A percentile compares a stretch with the other conserved stretches of the same genome.
These are phyloP conservation scores for Helicoverpa armigera DNA, from an alignment of 1,140 invertebrate genomes.

Conservation along the genomic window DNA sequence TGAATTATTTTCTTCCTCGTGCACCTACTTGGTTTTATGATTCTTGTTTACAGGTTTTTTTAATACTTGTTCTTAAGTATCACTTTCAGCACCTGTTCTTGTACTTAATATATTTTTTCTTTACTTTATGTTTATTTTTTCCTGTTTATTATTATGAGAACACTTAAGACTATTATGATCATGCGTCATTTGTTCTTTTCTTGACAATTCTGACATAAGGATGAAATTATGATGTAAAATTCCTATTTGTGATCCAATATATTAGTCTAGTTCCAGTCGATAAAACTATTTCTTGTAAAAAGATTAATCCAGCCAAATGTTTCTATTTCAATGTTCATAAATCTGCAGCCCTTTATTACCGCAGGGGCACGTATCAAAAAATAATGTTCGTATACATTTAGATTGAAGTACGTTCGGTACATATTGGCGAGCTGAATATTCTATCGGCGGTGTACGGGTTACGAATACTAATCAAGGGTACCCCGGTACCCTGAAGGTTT, in stretches of 20 bases:
- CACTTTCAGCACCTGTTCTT: no score
- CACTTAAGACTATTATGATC: no score
- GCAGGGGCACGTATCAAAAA: conserved; percentile 43
- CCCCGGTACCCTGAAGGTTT: background rate
- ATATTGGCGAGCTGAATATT: conserved; percentile 47
- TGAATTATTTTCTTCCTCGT: conserved; percentile 8
- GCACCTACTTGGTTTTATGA: background rate
- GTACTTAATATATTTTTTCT: background rate
- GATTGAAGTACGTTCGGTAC: conserved; percentile 26
- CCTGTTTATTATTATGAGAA: no score
- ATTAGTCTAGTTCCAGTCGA: no score
- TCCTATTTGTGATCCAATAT: no score
- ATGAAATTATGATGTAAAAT: no score
- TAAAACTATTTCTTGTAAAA: background rate
- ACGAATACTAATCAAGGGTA: conserved; percentile 29
- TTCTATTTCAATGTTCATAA: conserved; percentile 30
- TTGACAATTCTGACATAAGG: no score
- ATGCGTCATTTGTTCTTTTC: no score
- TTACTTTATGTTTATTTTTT: no score
- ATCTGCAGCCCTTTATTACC: conserved; percentile 39
- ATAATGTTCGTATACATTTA: conserved; percentile 49
- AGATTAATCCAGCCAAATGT: background rate
- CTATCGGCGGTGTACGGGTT: conserved; percentile 20
- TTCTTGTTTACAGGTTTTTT: background rate
- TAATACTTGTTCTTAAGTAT: background rate